Percentiles rank a stretch among this genome's conserved stretches.
Evolutionary conservation across 2,888 invertebrate genomes (phyloP).

Genomic region (Lottia scabra): DNA sequence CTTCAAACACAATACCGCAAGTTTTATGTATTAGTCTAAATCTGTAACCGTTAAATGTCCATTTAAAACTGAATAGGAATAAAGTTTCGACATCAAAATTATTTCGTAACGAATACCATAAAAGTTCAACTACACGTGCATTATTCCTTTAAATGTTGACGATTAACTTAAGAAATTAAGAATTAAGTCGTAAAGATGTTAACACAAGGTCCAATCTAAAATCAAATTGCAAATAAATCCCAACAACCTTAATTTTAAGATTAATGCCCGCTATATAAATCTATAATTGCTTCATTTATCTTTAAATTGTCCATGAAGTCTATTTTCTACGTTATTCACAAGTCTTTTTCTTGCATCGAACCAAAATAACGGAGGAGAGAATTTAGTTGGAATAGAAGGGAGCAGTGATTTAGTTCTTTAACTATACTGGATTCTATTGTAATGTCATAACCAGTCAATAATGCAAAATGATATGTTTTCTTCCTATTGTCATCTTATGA

Average conservation of each 20-base stretch:
- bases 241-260: not conserved
- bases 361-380: too few species aligned
- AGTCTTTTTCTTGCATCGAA: too few species aligned
- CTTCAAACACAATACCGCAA: not conserved
- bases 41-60: not conserved
- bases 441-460: too few species aligned
- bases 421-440: too few species aligned
- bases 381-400: too few species aligned
- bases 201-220: not conserved
- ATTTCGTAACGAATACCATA: not conserved
- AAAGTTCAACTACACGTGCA: not conserved
- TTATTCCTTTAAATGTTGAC: not conserved
- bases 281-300: too few species aligned
- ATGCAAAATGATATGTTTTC: too few species aligned
- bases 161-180: not conserved
- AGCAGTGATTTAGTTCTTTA: too few species aligned
- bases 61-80: not conserved
- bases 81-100: not conserved
- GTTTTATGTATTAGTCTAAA: slow-evolving; percentile 1
- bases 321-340: too few species aligned
- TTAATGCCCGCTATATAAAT: not conserved
- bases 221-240: not conserved
- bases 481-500: too few species aligned
- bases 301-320: too few species aligned
- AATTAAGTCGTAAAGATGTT: not conserved